Evolutionary conservation across 2,797 vertebrate species (phyloP), one percentile per base, ranked within the genome.

Genomic region (Anableps anableps): DNA sequence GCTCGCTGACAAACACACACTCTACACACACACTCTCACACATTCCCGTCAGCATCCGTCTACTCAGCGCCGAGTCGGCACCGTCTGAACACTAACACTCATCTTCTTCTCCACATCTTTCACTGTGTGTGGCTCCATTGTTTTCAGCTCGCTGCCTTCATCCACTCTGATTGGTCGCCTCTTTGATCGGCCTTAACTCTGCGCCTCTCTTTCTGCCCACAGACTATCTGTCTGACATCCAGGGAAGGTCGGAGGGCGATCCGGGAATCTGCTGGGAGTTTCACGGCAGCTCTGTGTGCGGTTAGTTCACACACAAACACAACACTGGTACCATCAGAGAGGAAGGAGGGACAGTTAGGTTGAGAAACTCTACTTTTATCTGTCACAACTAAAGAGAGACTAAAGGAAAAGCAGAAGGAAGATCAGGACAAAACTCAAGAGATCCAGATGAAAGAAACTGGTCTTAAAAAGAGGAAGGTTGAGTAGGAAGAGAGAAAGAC

Each of bases 181-280:
- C 78, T 83, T 79, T 83, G 78, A 87, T 89, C 76, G 21, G n/a
- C 76, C 78, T 64, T 88, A 45, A 86, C 75, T 77, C 62, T 26
- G 5, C 43, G 31, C 23, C 51, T 53, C 51, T 83, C 92, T 78
- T 85, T 92, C 88, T 84, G 90, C 72, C 75, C 88, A 82, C 94
- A 98, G 97, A 97, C 92, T 98, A 97, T 93, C 96, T 97, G 89
- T 96, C 95, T 85, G 97, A 98, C 95, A 95, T 98, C 82, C 97
- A 97, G 91, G 97, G 97, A 93, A 95, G 96, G 81, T 93, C 87
- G 47, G 95, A 94, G 16, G 96, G 96, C 38, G 96, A 97, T 85
- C 93, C 93, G 60, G 93, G 91, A 81, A 92, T 95, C 89, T 95
- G 50, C 90, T 98, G 97, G 97, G 97, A 98, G 84, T 97, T 98